Evolutionary conservation across 2,113 vertebrate species (phyloP).

Genomic region (Trochalopteron elliotii): DNA sequence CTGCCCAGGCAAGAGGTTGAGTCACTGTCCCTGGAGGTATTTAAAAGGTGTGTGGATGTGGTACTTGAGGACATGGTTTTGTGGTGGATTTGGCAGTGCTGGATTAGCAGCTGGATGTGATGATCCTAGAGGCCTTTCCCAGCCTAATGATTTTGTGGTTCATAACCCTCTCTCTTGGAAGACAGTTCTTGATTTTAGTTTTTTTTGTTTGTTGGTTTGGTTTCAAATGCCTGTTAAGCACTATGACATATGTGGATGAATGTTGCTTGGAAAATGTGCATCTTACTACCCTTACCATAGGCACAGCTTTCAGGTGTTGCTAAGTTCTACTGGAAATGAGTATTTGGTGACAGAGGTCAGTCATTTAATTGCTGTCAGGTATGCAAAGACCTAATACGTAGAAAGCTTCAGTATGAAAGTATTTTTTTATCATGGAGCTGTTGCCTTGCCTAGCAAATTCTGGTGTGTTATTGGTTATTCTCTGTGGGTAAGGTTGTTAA

Average conservation of each 20-base stretch:
- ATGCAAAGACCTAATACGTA: not conserved
- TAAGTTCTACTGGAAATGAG: not conserved
- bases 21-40: not conserved
- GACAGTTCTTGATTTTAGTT: not conserved
- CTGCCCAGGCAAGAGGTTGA: not conserved
- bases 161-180: not conserved
- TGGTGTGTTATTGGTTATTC: not conserved
- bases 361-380: not conserved
- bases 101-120: not conserved
- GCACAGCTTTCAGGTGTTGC: not conserved
- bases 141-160: not conserved
- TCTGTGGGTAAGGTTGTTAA: not conserved
- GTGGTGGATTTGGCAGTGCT: not conserved
- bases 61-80: not conserved
- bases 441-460: not conserved
- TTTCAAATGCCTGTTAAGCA: not conserved
- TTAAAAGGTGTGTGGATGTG: not conserved
- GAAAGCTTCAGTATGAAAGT: not conserved
- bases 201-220: not conserved
- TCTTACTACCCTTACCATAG: not conserved
- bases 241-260: not conserved
- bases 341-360: not conserved
- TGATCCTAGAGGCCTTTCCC: not conserved
- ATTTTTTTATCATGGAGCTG: not conserved
- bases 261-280: not conserved